A percentile compares a stretch with the other conserved stretches of the same genome.
These are phyloP conservation scores for Stictonetta naevosa DNA, from an alignment of 2,113 vertebrate species.

Conservation along the genomic window DNA sequence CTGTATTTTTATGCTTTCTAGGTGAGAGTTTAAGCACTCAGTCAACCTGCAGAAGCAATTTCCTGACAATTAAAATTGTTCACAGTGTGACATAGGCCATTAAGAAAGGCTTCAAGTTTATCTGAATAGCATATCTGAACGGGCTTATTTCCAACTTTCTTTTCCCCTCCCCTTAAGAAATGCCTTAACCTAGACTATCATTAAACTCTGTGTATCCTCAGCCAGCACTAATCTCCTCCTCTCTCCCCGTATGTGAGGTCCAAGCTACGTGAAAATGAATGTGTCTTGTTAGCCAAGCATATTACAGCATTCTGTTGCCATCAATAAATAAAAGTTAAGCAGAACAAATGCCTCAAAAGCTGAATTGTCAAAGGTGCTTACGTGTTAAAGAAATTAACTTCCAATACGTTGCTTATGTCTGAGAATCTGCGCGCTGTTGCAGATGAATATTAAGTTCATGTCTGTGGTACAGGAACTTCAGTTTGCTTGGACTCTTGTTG, in stretches of 20 bases:
- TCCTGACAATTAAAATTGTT: conserved; percentile 7
- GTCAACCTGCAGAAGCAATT: conserved; percentile 21
- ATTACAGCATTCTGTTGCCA: not conserved
- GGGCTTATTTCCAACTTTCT: not conserved
- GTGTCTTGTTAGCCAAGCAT: not conserved
- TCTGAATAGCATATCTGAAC: not conserved
- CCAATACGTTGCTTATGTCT: not conserved
- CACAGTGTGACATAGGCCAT: not conserved
- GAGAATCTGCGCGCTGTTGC: not conserved
- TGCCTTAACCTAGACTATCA: not conserved
- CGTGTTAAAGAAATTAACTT: not conserved
- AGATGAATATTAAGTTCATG: not conserved
- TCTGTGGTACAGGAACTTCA: not conserved
- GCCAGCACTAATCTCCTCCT: not conserved
- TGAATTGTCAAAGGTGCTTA: not conserved
- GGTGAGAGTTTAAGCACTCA: not conserved
- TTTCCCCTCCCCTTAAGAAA: not conserved
- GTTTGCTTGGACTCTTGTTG: not conserved
- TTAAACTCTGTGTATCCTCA: not conserved
- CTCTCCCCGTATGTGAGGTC: not conserved
- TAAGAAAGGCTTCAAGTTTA: conserved; percentile 10
- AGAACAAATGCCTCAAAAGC: not conserved
- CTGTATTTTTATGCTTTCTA: not conserved
- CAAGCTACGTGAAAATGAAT: not conserved
- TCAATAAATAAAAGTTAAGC: not conserved